phyloP scores from a whole-genome alignment of 2,797 vertebrate species.

The Ceryle rudis region DNA sequence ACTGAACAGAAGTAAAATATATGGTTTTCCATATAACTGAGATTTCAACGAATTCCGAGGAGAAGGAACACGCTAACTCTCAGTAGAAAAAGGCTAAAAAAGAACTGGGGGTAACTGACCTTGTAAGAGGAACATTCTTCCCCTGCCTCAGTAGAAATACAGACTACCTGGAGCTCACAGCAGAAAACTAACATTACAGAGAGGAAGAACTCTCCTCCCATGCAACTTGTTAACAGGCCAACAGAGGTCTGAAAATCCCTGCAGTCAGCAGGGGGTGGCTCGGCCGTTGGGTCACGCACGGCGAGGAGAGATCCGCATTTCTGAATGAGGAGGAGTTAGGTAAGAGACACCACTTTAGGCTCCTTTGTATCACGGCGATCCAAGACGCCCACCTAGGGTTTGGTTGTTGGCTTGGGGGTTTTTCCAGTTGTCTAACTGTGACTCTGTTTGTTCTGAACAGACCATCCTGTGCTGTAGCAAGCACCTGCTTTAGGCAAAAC shows the following conservation, averaged over 20 bases:
- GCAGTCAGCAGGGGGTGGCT: neutral
- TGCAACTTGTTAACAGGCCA: neutral
- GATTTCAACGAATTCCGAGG: neutral
- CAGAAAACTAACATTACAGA: neutral
- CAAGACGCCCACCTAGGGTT: neutral
- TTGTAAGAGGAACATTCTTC: neutral
- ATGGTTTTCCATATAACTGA: neutral
- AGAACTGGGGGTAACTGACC: neutral
- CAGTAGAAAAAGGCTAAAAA: neutral
- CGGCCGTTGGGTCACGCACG: neutral
- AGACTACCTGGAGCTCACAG: neutral
- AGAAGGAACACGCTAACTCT: neutral
- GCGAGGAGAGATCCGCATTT: neutral
- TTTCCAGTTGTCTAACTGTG: neutral
- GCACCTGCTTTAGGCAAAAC: neutral
- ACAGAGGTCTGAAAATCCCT: neutral
- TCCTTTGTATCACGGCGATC: neutral
- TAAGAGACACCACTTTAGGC: neutral
- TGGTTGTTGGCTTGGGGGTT: neutral
- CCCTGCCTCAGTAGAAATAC: neutral
- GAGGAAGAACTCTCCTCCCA: neutral
- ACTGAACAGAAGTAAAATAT: neutral
- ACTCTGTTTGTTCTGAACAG: neutral
- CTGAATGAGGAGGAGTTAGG: neutral
- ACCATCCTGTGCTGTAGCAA: neutral